phyloP scores from a whole-genome alignment of 2,797 vertebrate genomes.

The Acanthis flammea region DNA sequence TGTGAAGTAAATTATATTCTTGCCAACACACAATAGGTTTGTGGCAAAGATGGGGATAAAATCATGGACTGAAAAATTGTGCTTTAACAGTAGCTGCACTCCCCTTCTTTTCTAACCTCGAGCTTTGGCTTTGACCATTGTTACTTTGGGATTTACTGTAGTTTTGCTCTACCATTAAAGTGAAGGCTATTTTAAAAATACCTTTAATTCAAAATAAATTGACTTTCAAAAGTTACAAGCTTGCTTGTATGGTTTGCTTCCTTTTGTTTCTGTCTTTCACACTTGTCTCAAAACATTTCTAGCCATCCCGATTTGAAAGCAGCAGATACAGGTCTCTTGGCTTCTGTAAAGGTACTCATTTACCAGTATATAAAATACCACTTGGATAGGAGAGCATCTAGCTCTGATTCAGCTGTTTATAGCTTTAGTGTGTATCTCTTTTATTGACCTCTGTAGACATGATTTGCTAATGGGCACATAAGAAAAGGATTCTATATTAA shows the following conservation, averaged over 20 bases:
- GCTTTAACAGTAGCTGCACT: background rate
- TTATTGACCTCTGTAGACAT: background rate
- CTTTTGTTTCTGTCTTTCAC: background rate
- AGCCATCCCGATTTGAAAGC: background rate
- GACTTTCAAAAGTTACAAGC: background rate
- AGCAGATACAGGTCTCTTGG: background rate
- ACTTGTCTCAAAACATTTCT: background rate
- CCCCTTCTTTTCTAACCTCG: background rate
- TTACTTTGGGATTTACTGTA: background rate
- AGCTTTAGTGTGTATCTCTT: background rate
- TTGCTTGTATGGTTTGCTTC: background rate
- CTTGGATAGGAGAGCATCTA: background rate
- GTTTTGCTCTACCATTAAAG: background rate
- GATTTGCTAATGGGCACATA: background rate
- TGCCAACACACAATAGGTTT: background rate
- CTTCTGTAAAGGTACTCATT: background rate
- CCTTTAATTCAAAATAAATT: background rate
- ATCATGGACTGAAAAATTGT: background rate
- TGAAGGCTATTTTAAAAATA: background rate
- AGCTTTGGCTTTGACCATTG: background rate
- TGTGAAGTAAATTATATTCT: slow-evolving; percentile 7
- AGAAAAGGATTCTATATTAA: background rate
- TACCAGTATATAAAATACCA: background rate
- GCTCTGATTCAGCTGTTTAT: background rate
- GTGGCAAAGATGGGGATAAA: background rate